Base-by-base conservation (phyloP, 2,113 vertebrate species). In the Coryphaenoides rupestris region DNA sequence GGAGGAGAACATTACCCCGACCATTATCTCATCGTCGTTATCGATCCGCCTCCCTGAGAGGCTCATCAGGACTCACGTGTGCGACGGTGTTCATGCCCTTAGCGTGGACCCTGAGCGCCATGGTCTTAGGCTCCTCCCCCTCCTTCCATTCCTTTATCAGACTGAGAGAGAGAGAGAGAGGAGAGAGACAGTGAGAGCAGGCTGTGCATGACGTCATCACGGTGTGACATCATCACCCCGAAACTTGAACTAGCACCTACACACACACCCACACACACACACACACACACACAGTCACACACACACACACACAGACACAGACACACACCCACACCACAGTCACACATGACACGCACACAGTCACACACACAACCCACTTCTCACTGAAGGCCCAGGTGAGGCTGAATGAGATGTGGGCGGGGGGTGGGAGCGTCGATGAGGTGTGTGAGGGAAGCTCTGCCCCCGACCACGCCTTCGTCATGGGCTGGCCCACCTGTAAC, bases 401-500 rank as follows among this genome's bases (percentile, higher is more conserved):
- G 28, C 87, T 95, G 70, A 89, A 91, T 68, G 94, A 98, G 78
- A 95, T 95, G 93, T 99, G 96, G 97, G 96, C 87, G 14, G 93
- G 95, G 0, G 87, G 87, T 63, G 98, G 94, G n/a, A n/a, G n/a
- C 80, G 89, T 91, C 85, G 96, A 97, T 21, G 96, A 98, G 86
- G 95, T 98, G 66, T 98, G 92, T 62, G 96, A 98, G 80, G 94
- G 93, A 10, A 95, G 93, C 84, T 93, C 90, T 0, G 89, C 83
- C 64, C 85, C 90, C 0, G 89, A 92, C 45, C 89, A 82, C 58
- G 96, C 95, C 77, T 99, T 99, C 40, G 95, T 98, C 70, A 74
- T 99, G 82, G 96, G 96, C 70, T 99, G 97, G 97, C 97, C 97
- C 63, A 96, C 92, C 2, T 94, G 91, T 68, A 99, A 98, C 90